Evolutionary conservation across 2,888 invertebrate species (phyloP).

Genomic region (Drosophila emarginata): DNA sequence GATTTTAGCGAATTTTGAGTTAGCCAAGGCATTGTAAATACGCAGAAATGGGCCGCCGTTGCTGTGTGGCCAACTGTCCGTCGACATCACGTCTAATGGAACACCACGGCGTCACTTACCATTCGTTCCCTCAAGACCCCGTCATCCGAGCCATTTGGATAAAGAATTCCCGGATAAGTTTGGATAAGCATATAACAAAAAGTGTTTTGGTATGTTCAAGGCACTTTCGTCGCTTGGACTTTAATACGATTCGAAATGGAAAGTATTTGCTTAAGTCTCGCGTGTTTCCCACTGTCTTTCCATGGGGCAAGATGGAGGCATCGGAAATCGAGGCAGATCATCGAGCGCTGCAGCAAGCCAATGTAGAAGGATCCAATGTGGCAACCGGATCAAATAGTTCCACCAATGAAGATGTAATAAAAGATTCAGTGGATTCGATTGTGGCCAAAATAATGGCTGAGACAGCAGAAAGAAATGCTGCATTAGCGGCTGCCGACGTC

Average conservation of each 20-base stretch:
- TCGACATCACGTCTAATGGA: constrained; percentile 79
- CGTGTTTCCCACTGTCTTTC: constrained; percentile 89
- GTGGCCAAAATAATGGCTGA: constrained; percentile 78
- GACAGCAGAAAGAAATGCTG: constrained; percentile 77
- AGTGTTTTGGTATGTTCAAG: constrained; percentile 88
- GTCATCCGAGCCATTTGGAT: constrained; percentile 86
- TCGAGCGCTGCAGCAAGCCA: constrained; percentile 59
- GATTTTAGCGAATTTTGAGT: background rate
- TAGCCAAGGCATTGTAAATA: background rate
- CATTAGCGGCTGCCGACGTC: constrained; percentile 46
- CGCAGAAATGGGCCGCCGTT: constrained; percentile 80
- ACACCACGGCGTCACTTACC: constrained; percentile 88
- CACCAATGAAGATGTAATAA: constrained; percentile 67
- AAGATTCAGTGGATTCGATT: constrained; percentile 75
- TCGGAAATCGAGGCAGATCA: constrained; percentile 71
- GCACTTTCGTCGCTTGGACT: constrained; percentile 89
- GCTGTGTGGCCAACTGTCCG: constrained; percentile 79
- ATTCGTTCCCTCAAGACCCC: constrained; percentile 88
- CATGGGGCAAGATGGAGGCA: constrained; percentile 83
- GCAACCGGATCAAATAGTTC: constrained; percentile 42
- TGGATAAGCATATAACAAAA: constrained; percentile 84
- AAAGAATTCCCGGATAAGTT: constrained; percentile 85
- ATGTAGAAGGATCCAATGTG: constrained; percentile 38
- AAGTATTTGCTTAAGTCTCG: constrained; percentile 89
- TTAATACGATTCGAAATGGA: constrained; percentile 86